Evolutionary conservation across 2,888 invertebrate genomes (phyloP), one percentile per base, ranked within the genome.

Genomic region (Theretra japonica): DNA sequence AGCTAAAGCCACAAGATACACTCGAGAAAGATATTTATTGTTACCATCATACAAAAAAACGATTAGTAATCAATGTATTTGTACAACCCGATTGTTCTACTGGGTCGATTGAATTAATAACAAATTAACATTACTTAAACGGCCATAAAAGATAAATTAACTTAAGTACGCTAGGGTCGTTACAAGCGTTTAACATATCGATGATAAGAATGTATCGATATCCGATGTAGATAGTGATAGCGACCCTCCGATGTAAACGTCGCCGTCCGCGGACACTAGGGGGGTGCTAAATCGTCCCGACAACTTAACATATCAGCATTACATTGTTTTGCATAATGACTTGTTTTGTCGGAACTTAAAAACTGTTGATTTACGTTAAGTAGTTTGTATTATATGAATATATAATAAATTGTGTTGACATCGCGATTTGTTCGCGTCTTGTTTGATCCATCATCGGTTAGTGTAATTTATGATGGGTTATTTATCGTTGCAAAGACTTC

Each of bases 271-370:
- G 78, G 80, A 84, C 86, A 81, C 78, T 76, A 75, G 76, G 89
- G 48, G 92, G 93, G 92, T 87, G 93, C 91, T 93, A 92, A 94
- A 93, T 93, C 92, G 93, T 90, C 90, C 88, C 78, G 80, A 79
- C 84, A 83, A 83, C 83, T 94, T 94, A 90, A 90, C 93, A 93
- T 93, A 92, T 90, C 87, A 83, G 85, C 88, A 88, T 86, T 88
- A 88, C 88, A 88, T 88, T 86, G 84, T 88, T 92, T 91, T 88
- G 86, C 90, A 91, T 92, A 91, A 90, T 90, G 87, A 85, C 30
- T 68, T 41, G 56, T 72, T 59, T 62, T 65, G 41, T 69, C 41
- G n/a, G 60, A 25, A 73, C 69, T 74, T 75, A 48, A 65, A 65
- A 41, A 65, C 65, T 65, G 23, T 65, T 65, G 41, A 65, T 65